Base-by-base conservation (phyloP, 2,888 invertebrate genomes). In the Drosophila emarginata region DNA sequence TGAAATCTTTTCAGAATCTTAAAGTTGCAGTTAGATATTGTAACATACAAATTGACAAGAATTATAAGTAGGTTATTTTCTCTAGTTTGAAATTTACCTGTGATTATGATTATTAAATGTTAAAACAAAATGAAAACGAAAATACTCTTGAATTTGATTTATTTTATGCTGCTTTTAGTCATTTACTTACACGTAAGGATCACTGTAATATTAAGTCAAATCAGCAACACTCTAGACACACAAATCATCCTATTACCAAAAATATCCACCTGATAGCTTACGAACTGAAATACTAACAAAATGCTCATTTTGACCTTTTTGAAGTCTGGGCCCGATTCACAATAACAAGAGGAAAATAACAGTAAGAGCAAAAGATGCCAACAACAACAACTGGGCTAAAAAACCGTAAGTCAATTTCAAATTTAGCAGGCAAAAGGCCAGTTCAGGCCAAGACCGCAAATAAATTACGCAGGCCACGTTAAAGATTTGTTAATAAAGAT, bases 401-500 rank as follows among this genome's bases (percentile, higher is more conserved):
- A 15, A 59, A 66, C 61, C 59, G 53, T 64, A 66, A 77, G 77
- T 73, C 78, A 79, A 82, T 82, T 80, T 78, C 53, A 71, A 50
- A 64, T 72, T 64, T 61, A 63, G 45, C 68, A 71, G 67, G 65
- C 72, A 79, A 79, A 77, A 66, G 75, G 56, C 63, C 70, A 70
- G 60, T 65, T 21, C 50, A 28, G 68, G 57, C 59, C 58, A 11
- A 72, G 66, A 74, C 83, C 83, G 69, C 86, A 83, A 80, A 85
- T 82, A 83, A 80, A 83, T 85, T 80, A 79, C 76, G 36, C 68
- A 73, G 67, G 72, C 81, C 75, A 85, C 79, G 85, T 85, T 83
- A 73, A 85, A 83, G 83, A 83, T 80, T 85, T 83, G 85, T 82
- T 83, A 83, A 83, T 83, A 83, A 85, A 83, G 83, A 83, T 83